Conservation (phyloP, 2,797 vertebrate genomes). For the Tapirus indicus region DNA sequence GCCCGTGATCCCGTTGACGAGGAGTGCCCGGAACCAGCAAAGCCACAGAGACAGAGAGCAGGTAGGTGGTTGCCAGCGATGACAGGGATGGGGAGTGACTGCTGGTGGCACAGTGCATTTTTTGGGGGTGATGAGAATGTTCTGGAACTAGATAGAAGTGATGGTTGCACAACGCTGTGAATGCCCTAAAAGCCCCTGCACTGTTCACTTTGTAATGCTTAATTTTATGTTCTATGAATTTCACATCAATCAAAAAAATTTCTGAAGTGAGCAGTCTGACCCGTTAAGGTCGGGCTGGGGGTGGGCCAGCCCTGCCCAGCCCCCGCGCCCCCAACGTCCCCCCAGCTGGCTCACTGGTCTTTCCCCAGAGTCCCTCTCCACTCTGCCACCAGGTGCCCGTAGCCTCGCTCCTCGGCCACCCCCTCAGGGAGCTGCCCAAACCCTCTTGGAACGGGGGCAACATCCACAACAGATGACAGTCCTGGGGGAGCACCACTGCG, state of each 20-base stretch:
- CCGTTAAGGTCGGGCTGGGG: background rate
- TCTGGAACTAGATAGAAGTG: background rate
- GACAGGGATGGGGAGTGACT: no score
- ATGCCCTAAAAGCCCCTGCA: rapidly evolving
- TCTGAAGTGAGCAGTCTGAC: background rate
- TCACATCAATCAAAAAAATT: no score
- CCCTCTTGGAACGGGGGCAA: background rate
- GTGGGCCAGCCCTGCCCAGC: background rate
- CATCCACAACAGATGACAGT: background rate
- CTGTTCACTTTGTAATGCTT: background rate
- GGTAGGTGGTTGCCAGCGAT: no score
- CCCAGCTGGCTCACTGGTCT: background rate
- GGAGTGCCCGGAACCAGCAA: rapidly evolving
- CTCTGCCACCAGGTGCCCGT: background rate
- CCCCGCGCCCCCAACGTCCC: background rate
- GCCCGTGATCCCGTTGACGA: rapidly evolving
- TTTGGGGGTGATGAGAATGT: background rate
- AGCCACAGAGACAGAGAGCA: no score
- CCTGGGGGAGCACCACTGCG: rapidly evolving
- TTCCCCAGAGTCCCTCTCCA: background rate
- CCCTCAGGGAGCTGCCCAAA: background rate
- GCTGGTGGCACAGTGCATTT: rapidly evolving
- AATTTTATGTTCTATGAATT: rapidly evolving
- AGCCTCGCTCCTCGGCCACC: background rate
- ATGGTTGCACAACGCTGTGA: rapidly evolving